Evolutionary conservation across 1,140 invertebrate species (phyloP), one percentile per base, ranked within the genome.

Genomic region (Octopus sinensis): DNA sequence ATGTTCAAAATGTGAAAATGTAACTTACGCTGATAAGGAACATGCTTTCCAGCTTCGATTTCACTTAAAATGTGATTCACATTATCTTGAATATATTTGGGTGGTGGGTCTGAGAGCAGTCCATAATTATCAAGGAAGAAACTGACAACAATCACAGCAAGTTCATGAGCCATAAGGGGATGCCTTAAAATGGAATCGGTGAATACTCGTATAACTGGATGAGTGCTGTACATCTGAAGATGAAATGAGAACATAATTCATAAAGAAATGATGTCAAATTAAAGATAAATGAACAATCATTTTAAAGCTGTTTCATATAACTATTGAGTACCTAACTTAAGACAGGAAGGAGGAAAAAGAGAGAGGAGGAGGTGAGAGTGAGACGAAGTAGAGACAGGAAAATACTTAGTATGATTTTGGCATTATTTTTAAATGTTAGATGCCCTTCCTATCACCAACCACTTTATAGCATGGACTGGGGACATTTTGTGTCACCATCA

Each of bases 91-190:
- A 91, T 80, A 53, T 83, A 82, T 79, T 84, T 79, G n/a, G 90
- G 89, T 23, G 88, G 68, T 73, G 68, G 30, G 5, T 73, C 76
- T 53, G 83, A 84, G 79, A 90, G 90, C 73, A 91, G 82, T 10
- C 83, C 82, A 53, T 85, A 82, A 81, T 90, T 86, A 73, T 89
- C 86, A 79, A 91, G 80, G 83, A 91, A 84, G 81, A 90, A 90
- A 43, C 86, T 83, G n/a, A 90, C 86, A 13, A 91, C 80, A 62
- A 88, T 82, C 13, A 84, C 82, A 6, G 87, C 84, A 53, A 88
- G 85, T 79, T 85, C 84, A 53, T 84, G 83, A 54, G 88, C 84
- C 62, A 88, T 71, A 73, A 89, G 81, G 76, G 86, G 86, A 84
- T 88, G 86, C 30, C 85, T 83, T n/a, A 89, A 82, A 73, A 89